Evolutionary conservation across 1,140 invertebrate genomes (phyloP).

Genomic region (Trinorchestia longiramus): DNA sequence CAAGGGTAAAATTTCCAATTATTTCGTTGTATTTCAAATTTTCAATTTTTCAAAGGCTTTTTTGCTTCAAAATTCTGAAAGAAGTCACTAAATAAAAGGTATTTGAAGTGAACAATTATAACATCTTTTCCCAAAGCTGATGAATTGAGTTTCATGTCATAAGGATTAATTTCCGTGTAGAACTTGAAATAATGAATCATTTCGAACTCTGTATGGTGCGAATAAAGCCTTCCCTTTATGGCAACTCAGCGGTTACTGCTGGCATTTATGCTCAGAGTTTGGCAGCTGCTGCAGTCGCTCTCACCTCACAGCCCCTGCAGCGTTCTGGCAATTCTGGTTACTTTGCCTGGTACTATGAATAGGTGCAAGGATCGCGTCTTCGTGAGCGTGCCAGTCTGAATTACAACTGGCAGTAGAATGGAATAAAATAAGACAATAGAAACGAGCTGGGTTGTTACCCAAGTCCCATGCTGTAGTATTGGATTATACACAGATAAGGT

Average conservation of each 20-base stretch:
- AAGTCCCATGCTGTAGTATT: no score
- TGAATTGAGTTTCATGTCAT: background rate
- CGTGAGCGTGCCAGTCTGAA: background rate
- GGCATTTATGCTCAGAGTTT: background rate
- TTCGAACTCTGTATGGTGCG: background rate
- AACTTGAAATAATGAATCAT: background rate
- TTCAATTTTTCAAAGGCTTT: no score
- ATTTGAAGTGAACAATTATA: background rate
- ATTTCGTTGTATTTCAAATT: no score
- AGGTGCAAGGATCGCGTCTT: background rate
- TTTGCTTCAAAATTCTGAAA: no score
- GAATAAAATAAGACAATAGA: no score
- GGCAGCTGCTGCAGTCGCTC: background rate
- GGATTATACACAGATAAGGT: no score
- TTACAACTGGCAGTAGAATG: no score
- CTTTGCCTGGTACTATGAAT: background rate
- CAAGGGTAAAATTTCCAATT: no score
- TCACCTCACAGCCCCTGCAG: background rate
- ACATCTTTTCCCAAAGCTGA: background rate
- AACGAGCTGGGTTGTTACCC: no score
- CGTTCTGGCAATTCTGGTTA: no score
- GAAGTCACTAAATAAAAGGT: no score
- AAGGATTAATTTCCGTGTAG: background rate
- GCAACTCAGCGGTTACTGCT: background rate
- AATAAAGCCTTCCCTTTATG: background rate